These are phyloP conservation scores for Bimastos eiseni DNA, from an alignment of 2,888 invertebrate genomes.

Conservation along the genomic window DNA sequence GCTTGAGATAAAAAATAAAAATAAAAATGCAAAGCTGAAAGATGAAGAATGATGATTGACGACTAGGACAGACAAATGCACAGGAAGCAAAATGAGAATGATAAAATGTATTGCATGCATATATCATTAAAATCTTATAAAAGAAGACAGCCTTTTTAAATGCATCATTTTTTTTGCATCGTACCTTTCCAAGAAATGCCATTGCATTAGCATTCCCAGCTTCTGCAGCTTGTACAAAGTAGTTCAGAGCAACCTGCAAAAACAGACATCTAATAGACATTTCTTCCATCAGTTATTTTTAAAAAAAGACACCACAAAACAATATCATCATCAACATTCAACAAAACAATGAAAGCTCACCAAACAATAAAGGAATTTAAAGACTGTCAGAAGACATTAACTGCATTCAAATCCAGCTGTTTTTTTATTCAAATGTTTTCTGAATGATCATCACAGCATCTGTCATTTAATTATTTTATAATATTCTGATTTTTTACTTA, in stretches of 20 bases:
- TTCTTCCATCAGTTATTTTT: background rate
- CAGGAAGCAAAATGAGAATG: background rate
- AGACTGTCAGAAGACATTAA: background rate
- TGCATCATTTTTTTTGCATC: slow-evolving; percentile 8
- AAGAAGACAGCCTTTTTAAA: slow-evolving; percentile 3
- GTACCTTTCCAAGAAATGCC: slow-evolving; percentile 92
- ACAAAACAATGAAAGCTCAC: background rate
- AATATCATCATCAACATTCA: background rate
- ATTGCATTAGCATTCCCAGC: slow-evolving; percentile 93
- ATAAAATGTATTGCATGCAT: background rate
- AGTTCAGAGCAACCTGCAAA: slow-evolving; percentile 61
- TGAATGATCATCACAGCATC: background rate
- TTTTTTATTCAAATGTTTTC: background rate
- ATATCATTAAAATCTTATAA: no score
- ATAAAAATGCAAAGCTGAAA: background rate
- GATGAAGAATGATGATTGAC: background rate
- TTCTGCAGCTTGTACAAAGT: slow-evolving; percentile 80
- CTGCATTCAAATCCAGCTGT: background rate
- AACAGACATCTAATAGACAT: background rate
- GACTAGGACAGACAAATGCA: background rate
- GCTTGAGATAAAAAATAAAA: background rate
- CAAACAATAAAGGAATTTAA: background rate
- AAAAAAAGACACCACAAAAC: background rate
- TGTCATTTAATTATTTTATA: background rate
- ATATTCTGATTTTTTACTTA: background rate